Evolutionary conservation across 2,113 vertebrate species (phyloP).

Genomic region (Rhabdomys dilectus): DNA sequence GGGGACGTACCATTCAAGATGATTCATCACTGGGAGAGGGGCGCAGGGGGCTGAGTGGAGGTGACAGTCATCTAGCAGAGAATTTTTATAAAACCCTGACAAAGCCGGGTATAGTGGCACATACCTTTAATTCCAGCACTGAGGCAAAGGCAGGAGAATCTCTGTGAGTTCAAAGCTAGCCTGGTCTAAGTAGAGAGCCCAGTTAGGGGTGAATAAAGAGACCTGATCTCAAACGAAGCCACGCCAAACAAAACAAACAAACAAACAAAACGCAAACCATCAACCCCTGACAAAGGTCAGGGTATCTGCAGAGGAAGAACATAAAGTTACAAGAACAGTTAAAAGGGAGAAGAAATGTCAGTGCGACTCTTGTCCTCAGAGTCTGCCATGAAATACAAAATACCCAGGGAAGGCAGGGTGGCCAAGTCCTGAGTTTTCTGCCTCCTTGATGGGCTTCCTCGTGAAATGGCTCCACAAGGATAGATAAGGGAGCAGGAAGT

Average conservation of each 20-base stretch:
- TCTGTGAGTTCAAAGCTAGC: not conserved
- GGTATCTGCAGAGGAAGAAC: not conserved
- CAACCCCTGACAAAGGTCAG: not conserved
- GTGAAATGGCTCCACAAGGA: not conserved
- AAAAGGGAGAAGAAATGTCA: too few species aligned
- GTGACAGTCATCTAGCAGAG: not conserved
- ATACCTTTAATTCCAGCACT: not conserved
- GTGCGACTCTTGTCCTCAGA: not conserved
- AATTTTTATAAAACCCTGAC: constrained; percentile 31
- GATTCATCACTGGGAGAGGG: not conserved
- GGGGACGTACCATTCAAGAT: not conserved
- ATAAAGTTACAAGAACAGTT: not conserved
- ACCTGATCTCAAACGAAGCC: not conserved
- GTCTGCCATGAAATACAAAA: not conserved
- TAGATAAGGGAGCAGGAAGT: not conserved
- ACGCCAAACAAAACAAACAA: not conserved
- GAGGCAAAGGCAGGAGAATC: not conserved
- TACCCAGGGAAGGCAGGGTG: not conserved
- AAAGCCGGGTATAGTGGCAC: not conserved
- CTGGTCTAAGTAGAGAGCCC: not conserved
- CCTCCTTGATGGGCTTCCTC: not conserved
- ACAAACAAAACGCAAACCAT: not conserved
- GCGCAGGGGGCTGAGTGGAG: not conserved
- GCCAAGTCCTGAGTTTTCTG: not conserved
- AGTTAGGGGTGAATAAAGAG: not conserved